Conservation (phyloP, 2,797 vertebrate genomes). For the Enteromius thamalakanensis region DNA sequence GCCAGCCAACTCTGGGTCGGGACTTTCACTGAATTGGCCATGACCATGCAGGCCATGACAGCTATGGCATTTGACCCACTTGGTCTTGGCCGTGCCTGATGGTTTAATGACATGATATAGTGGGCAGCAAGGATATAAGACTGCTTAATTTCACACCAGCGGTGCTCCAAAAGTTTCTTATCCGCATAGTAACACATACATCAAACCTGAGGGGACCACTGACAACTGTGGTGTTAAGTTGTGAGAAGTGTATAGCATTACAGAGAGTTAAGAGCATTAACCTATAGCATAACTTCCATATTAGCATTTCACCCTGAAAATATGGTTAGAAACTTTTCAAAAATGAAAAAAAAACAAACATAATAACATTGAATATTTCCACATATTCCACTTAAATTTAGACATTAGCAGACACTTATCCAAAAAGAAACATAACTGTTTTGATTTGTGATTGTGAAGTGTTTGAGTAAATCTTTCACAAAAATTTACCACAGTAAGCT, state of each 20-base stretch:
- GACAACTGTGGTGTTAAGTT: conserved; percentile 54
- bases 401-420: background rate
- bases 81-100: conserved; percentile 50
- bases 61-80: conserved; percentile 54
- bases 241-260: conserved; percentile 44
- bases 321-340: background rate
- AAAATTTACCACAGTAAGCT: background rate
- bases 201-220: conserved; percentile 47
- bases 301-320: conserved; percentile 6
- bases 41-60: conserved; percentile 44
- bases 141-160: conserved; percentile 40
- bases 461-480: background rate
- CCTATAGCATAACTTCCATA: conserved; percentile 39
- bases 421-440: background rate
- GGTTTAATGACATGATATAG: conserved; percentile 59
- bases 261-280: conserved; percentile 33
- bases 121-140: conserved; percentile 42
- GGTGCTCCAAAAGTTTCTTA: conserved; percentile 37
- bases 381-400: background rate
- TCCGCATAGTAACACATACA: conserved; percentile 45
- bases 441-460: background rate
- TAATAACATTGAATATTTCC: background rate
- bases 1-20: conserved; percentile 33
- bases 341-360: background rate
- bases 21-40: conserved; percentile 32